A percentile compares a stretch with the other conserved stretches of the same genome.
Conservation (phyloP, 2,797 vertebrate species). For the Helostoma temminkii region DNA sequence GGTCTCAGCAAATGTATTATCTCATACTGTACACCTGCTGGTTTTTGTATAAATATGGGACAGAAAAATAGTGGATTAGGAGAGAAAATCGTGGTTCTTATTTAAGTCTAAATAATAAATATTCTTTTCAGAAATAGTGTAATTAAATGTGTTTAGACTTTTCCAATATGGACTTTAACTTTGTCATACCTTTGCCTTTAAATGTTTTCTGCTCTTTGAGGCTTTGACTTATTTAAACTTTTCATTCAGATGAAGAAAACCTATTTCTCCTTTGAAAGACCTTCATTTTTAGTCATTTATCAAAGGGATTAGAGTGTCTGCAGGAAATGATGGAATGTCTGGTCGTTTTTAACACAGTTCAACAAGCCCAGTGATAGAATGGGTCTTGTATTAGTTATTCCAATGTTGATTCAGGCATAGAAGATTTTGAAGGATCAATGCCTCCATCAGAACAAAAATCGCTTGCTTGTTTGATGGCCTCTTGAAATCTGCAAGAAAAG, state of each 20-base stretch:
- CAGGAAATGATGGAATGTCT: slow-evolving; percentile 76
- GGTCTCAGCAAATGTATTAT: slow-evolving; percentile 66
- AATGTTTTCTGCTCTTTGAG: slow-evolving; percentile 61
- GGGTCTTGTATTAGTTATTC: slow-evolving; percentile 76
- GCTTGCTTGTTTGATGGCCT: slow-evolving; percentile 66
- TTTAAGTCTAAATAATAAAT: slow-evolving; percentile 35
- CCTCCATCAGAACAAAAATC: slow-evolving; percentile 60
- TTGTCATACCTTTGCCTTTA: slow-evolving; percentile 53
- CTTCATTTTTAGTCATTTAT: slow-evolving; percentile 78
- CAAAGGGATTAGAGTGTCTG: slow-evolving; percentile 78
- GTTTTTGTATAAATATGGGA: slow-evolving; percentile 59
- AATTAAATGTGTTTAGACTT: slow-evolving; percentile 65
- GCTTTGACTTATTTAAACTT: slow-evolving; percentile 59
- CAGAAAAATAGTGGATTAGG: slow-evolving; percentile 35
- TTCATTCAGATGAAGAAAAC: slow-evolving; percentile 75
- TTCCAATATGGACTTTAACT: slow-evolving; percentile 67
- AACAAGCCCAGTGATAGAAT: slow-evolving; percentile 74
- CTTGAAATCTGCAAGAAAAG: slow-evolving; percentile 54
- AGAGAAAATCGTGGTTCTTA: slow-evolving; percentile 30
- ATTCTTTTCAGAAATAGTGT: slow-evolving; percentile 44
- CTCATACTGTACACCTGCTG: slow-evolving; percentile 66
- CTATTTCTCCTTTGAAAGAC: slow-evolving; percentile 78
- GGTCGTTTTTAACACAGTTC: slow-evolving; percentile 74
- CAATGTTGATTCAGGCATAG: slow-evolving; percentile 71
- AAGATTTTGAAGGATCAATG: slow-evolving; percentile 76